Evolutionary conservation across 2,888 invertebrate species (phyloP).

Genomic region (Copidosoma aretas): DNA sequence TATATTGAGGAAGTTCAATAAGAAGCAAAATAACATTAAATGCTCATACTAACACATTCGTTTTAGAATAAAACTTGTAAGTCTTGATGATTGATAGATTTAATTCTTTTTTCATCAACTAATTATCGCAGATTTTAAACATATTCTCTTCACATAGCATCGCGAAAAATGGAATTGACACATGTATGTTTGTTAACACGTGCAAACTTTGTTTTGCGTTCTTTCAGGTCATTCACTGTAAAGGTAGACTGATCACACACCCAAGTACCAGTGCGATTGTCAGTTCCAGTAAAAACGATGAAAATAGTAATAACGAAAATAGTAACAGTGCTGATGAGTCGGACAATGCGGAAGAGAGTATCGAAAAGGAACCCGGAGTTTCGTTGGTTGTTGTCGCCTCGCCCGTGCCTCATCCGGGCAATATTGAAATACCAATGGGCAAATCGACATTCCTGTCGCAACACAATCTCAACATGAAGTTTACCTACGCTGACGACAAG

Average conservation of each 20-base stretch:
- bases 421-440: slow-evolving; percentile 89
- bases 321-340: slow-evolving; percentile 47
- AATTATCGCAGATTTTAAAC: no score
- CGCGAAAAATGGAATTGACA: no score
- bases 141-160: no score
- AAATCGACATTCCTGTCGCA: slow-evolving; percentile 89
- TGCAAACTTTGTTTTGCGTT: slow-evolving; percentile 30
- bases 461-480: slow-evolving; percentile 93
- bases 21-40: no score
- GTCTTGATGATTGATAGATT: no score
- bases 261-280: slow-evolving; percentile 36
- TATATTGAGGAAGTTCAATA: no score
- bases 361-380: slow-evolving; percentile 54
- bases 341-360: slow-evolving; percentile 53
- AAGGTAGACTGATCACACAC: slow-evolving; percentile 74
- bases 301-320: slow-evolving; percentile 43
- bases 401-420: slow-evolving; percentile 88
- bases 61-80: no score
- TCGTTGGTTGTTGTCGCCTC: slow-evolving; percentile 79
- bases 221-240: slow-evolving; percentile 85
- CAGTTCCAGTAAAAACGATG: slow-evolving; percentile 25
- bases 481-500: slow-evolving; percentile 93
- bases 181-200: neutral
- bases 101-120: no score
- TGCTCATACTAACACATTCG: no score